Base-by-base conservation (phyloP, 1,140 invertebrate genomes). In the Tyrophagus putrescentiae region DNA sequence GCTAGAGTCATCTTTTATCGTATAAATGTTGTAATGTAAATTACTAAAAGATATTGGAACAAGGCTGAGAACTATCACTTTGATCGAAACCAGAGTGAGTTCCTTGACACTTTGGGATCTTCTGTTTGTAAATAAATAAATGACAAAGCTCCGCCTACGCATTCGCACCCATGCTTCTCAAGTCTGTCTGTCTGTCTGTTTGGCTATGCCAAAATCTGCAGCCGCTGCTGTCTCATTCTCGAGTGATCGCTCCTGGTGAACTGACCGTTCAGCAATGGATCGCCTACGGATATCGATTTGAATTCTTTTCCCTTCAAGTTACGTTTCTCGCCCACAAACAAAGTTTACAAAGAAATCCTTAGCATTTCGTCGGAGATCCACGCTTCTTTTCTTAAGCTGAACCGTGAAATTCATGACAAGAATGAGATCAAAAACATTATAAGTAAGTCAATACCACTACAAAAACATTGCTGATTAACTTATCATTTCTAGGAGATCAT, bases 251-350 rank as follows among this genome's bases (percentile, higher is more conserved):
- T n/a, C n/a, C n/a, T n/a, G n/a, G n/a, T n/a, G n/a, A n/a, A n/a
- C n/a, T n/a, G n/a, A n/a, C n/a, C n/a, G n/a, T n/a, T n/a, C n/a
- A n/a, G n/a, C n/a, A n/a, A n/a, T n/a, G n/a, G n/a, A n/a, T n/a
- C n/a, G n/a, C n/a, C n/a, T n/a, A n/a, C n/a, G n/a, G n/a, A n/a
- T n/a, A n/a, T 54, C 9, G 31, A 59, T 45, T 42, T 59, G 4
- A 59, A 59, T 45, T 13, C 29, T 16, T 44, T 59, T 41, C 57
- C 57, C 1, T 59, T 59, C 34, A 59, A 59, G 25, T 59, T 59
- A 29, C 3, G 57, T 11, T 59, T 59, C 28, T 25, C 48, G 16
- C 3, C 16, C 3, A 28, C 39, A 4, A 7, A 45, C n/a, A 59
- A 59, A 29, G 31, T 44, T 16, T 59, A 21, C 33, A 31, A 59